Evolutionary conservation across 1,140 invertebrate genomes (phyloP).

Genomic region (Rhagoletis pomonella): DNA sequence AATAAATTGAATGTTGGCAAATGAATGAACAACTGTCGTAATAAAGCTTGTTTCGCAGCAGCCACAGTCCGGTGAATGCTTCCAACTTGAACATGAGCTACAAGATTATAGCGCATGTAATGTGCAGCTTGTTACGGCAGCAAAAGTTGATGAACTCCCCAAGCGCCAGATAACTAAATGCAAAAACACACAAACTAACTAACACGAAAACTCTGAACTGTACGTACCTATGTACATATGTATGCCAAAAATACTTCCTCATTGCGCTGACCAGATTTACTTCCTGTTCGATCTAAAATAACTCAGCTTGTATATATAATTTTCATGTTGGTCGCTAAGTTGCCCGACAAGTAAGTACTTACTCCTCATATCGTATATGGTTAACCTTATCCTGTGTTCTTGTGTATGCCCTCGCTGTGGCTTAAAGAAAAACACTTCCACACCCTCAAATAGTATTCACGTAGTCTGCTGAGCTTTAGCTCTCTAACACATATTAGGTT

Average conservation of each 20-base stretch:
- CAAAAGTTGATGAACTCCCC: slow-evolving; percentile 19
- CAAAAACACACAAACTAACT: not conserved
- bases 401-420: not conserved
- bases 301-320: not conserved
- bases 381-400: slow-evolving; percentile 23
- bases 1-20: not conserved
- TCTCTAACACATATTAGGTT: not conserved
- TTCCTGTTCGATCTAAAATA: slow-evolving; percentile 22
- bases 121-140: not conserved
- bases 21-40: not conserved
- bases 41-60: not conserved
- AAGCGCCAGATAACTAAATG: not conserved
- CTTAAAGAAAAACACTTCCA: not conserved
- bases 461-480: not conserved
- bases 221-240: not conserved
- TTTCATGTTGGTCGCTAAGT: not conserved
- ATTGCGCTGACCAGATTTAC: slow-evolving; percentile 11
- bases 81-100: too few relatives aligned
- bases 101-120: not conserved
- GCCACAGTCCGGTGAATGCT: not conserved
- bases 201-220: not conserved
- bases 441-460: not conserved
- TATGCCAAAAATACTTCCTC: slow-evolving; percentile 37
- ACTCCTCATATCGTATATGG: not conserved
- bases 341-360: not conserved